These are phyloP conservation scores for Pituophis catenifer DNA, from an alignment of 2,113 vertebrate species.

Conservation along the genomic window DNA sequence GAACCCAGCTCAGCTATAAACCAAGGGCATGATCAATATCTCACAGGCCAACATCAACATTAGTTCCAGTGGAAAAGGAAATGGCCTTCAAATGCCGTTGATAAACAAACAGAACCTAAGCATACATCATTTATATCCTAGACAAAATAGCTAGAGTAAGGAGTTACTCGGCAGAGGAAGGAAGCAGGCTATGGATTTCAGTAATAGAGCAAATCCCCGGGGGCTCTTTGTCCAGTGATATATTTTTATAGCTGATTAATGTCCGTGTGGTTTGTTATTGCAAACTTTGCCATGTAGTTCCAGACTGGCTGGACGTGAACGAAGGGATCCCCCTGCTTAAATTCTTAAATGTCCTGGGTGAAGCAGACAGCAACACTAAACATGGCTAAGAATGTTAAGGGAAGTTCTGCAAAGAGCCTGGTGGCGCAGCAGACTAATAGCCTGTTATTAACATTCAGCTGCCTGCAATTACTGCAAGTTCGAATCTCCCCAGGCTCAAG, in stretches of 20 bases:
- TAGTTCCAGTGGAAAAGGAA: conserved; percentile 11
- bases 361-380: neutral
- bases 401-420: too few species aligned
- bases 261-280: neutral
- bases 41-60: neutral
- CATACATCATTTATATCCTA: neutral
- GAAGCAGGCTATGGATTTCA: neutral
- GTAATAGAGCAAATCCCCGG: neutral
- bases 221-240: neutral
- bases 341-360: neutral
- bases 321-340: neutral
- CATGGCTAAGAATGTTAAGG: neutral
- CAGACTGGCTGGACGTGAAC: neutral
- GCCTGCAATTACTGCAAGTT: too few species aligned
- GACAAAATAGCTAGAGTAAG: neutral
- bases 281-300: neutral
- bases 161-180: neutral
- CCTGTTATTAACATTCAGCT: too few species aligned
- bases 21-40: neutral
- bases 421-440: too few species aligned
- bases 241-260: conserved; percentile 1
- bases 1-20: neutral
- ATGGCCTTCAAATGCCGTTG: neutral
- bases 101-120: conserved; percentile 4
- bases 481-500: too few species aligned